These are phyloP conservation scores for Nomada hirtipes DNA, from an alignment of 2,888 invertebrate species.

Conservation along the genomic window DNA sequence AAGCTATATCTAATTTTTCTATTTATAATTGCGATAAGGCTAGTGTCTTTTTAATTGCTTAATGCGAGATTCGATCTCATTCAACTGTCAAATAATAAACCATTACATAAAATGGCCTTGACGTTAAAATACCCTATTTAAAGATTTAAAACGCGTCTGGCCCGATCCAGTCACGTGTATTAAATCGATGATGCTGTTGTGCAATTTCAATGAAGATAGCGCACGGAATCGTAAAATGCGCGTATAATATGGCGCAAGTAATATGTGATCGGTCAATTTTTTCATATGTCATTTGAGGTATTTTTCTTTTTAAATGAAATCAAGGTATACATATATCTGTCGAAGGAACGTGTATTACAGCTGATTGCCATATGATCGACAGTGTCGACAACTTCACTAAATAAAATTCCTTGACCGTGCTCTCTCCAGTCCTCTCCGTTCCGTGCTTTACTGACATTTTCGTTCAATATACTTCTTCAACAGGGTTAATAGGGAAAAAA, in stretches of 20 bases:
- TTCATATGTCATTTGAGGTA: neutral
- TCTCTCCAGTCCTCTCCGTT: neutral
- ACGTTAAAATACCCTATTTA: conserved; percentile 47
- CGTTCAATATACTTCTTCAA: neutral
- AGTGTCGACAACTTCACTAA: conserved; percentile 66
- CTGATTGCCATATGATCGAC: conserved; percentile 81
- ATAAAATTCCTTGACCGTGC: conserved; percentile 30
- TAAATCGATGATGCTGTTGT: conserved; percentile 26
- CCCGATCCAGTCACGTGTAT: conserved; percentile 14
- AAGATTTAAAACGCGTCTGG: conserved; percentile 28
- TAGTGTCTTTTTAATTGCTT: conserved; percentile 23
- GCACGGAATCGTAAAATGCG: neutral
- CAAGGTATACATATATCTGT: conserved; percentile 32
- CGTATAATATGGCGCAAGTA: neutral
- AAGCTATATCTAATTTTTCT: neutral
- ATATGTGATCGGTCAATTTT: neutral
- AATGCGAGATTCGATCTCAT: conserved; percentile 30
- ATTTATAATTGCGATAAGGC: neutral
- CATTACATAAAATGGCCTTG: conserved; percentile 61
- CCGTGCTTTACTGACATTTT: neutral
- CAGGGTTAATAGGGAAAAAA: neutral
- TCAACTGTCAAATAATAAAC: conserved; percentile 46
- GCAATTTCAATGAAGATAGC: conserved; percentile 21
- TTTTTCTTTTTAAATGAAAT: conserved; percentile 24
- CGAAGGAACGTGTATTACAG: conserved; percentile 70